phyloP scores from a whole-genome alignment of 1,140 invertebrate species.

The Anoplophora glabripennis region DNA sequence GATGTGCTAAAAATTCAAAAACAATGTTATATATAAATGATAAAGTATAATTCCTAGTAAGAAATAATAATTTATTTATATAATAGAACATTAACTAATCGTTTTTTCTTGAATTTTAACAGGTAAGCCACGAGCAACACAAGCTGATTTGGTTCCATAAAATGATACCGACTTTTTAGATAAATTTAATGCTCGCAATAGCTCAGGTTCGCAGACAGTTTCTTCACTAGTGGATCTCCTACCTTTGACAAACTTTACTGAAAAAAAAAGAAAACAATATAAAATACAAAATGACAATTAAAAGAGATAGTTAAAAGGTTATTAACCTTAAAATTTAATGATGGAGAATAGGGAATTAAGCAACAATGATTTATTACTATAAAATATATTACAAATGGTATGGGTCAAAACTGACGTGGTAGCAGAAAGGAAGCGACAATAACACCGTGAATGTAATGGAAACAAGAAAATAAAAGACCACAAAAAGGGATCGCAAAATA shows the following conservation, averaged over 20 bases:
- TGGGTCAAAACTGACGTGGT: no score
- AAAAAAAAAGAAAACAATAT: slow-evolving; percentile 9
- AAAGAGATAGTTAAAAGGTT: not conserved
- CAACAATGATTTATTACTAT: not conserved
- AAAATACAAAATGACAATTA: not conserved
- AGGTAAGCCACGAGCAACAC: slow-evolving; percentile 61
- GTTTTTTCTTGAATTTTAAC: slow-evolving; percentile 44
- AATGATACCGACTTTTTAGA: slow-evolving; percentile 53
- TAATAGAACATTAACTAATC: no score
- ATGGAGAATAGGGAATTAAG: not conserved
- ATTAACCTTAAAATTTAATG: not conserved
- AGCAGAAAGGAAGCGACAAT: no score
- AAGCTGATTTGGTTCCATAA: slow-evolving; percentile 59
- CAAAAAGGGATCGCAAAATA: no score
- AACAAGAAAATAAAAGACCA: no score
- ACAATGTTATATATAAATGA: no score
- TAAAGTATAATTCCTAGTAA: no score
- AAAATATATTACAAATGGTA: no score
- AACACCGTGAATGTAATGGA: no score
- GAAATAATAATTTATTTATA: no score
- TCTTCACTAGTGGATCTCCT: slow-evolving; percentile 1
- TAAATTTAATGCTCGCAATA: slow-evolving; percentile 56
- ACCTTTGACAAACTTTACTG: slow-evolving; percentile 13
- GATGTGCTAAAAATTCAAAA: no score
- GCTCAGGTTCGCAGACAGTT: slow-evolving; percentile 50